These are phyloP conservation scores for Aspiorhynchus laticeps DNA, from an alignment of 2,113 vertebrate genomes.

Conservation along the genomic window DNA sequence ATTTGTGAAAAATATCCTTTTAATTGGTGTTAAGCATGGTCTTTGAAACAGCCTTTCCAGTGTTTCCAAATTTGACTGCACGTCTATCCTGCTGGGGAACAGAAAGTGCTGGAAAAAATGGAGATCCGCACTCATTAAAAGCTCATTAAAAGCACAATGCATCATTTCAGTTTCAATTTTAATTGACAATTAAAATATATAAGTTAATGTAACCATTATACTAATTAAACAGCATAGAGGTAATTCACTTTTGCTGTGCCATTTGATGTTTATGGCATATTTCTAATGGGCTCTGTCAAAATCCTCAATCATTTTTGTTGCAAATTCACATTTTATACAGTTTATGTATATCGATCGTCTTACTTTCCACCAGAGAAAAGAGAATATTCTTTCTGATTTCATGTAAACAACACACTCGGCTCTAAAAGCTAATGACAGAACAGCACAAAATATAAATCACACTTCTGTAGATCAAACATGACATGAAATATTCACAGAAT, in stretches of 20 bases:
- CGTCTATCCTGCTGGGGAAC: slow-evolving; percentile 58
- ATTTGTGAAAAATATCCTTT: slow-evolving; percentile 55
- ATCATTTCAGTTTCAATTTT: slow-evolving; percentile 72
- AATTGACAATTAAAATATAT: slow-evolving; percentile 76
- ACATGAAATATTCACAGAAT: slow-evolving; percentile 38
- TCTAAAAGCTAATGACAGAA: neutral
- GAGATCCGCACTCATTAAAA: slow-evolving; percentile 75
- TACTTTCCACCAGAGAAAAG: neutral
- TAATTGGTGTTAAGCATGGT: slow-evolving; percentile 50
- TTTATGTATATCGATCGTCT: slow-evolving; percentile 22
- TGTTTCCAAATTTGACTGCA: slow-evolving; percentile 49
- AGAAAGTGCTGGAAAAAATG: slow-evolving; percentile 66
- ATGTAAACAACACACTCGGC: neutral
- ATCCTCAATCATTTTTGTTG: slow-evolving; percentile 44
- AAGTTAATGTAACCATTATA: slow-evolving; percentile 74
- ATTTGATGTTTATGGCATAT: slow-evolving; percentile 66
- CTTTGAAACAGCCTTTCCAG: slow-evolving; percentile 55
- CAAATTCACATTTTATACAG: neutral
- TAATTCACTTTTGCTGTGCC: slow-evolving; percentile 62
- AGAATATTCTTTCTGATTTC: neutral
- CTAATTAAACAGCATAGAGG: slow-evolving; percentile 71
- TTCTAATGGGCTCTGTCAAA: slow-evolving; percentile 64
- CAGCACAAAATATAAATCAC: neutral
- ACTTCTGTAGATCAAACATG: slow-evolving; percentile 18
- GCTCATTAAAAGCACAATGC: slow-evolving; percentile 72